These are phyloP conservation scores for Drosophila sproati DNA, from an alignment of 1,140 invertebrate genomes.

Conservation along the genomic window DNA sequence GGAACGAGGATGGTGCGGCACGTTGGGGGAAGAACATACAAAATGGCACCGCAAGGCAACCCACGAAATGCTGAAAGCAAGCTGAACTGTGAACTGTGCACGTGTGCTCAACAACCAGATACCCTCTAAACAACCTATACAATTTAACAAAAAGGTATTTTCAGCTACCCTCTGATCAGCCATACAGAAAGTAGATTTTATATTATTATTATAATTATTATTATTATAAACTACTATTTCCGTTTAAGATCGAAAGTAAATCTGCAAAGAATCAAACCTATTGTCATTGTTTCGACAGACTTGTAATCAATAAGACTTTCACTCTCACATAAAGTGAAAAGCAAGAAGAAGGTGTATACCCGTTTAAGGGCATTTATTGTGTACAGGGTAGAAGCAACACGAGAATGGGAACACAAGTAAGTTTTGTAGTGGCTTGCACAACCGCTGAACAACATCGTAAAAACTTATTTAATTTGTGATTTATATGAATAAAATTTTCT, in stretches of 20 bases:
- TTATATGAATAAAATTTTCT: slow-evolving; percentile 83
- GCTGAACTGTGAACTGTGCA: not conserved
- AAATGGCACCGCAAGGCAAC: slow-evolving; percentile 46
- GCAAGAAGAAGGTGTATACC: not conserved
- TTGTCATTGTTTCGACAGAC: no score
- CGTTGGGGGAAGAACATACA: slow-evolving; percentile 14
- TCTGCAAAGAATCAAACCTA: no score
- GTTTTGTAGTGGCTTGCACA: slow-evolving; percentile 72
- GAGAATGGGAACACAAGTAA: slow-evolving; percentile 71
- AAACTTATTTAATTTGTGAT: slow-evolving; percentile 83
- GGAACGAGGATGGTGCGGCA: not conserved
- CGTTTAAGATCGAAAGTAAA: no score
- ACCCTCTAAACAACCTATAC: not conserved
- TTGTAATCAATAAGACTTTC: no score
- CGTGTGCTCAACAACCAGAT: not conserved
- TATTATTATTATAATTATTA: no score
- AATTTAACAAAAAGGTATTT: no score
- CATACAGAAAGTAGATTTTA: no score
- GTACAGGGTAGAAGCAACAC: slow-evolving; percentile 11
- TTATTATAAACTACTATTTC: no score
- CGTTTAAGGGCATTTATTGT: not conserved
- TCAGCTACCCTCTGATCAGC: no score
- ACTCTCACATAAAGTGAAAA: no score
- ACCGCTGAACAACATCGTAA: slow-evolving; percentile 80
- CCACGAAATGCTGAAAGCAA: slow-evolving; percentile 27